Conservation (phyloP, 1,140 invertebrate genomes). For the Lordiphosa stackelbergi region DNA sequence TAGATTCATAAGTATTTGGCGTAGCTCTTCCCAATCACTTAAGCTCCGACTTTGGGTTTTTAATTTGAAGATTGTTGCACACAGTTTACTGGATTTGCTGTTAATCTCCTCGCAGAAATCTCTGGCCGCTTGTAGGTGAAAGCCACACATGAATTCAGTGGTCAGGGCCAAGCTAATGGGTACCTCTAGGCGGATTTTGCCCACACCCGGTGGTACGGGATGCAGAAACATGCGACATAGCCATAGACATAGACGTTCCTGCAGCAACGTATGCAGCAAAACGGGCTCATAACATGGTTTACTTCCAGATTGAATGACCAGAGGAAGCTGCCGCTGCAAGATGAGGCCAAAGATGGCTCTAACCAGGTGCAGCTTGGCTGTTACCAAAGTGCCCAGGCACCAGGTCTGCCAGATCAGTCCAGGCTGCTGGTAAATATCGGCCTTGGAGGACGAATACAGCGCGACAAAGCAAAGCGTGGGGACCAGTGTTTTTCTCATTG, state of each 20-base stretch:
- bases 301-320: neutral
- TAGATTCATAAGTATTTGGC: too few species aligned
- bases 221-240: neutral
- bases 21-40: too few species aligned
- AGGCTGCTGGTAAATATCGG: neutral
- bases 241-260: neutral
- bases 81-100: too few species aligned
- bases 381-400: constrained; percentile 14
- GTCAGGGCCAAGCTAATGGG: constrained; percentile 13
- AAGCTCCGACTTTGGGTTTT: too few species aligned
- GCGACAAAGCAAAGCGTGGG: neutral
- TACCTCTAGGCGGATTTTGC: neutral
- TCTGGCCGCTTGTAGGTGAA: too few species aligned
- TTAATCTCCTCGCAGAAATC: too few species aligned
- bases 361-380: constrained; percentile 9
- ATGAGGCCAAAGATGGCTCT: too few species aligned
- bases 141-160: constrained; percentile 14
- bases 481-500: neutral
- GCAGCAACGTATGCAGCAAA: neutral
- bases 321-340: constrained; percentile 14
- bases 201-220: neutral
- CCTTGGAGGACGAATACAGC: constrained; percentile 5
- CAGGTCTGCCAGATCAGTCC: neutral
- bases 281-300: neutral
- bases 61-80: too few species aligned